phyloP scores from a whole-genome alignment of 2,888 invertebrate genomes.

The Leistus spinibarbis region DNA sequence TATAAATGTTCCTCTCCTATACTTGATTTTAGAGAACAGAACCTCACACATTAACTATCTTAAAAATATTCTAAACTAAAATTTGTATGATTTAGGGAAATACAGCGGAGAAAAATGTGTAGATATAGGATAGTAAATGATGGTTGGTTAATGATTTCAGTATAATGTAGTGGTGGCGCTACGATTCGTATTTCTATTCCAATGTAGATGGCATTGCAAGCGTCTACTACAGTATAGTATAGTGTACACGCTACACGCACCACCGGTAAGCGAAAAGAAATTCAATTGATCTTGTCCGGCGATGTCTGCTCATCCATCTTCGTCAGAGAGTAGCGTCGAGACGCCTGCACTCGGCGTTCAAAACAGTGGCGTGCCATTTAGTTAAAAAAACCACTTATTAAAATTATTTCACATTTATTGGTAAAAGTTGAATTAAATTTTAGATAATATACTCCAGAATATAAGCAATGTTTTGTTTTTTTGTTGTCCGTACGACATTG shows the following conservation, averaged over 20 bases:
- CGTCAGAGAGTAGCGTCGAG: slow-evolving; percentile 56
- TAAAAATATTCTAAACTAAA: too few relatives aligned
- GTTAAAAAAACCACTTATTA: neutral
- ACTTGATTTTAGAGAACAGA: too few relatives aligned
- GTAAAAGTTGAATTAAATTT: neutral
- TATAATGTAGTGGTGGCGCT: neutral
- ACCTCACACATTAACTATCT: too few relatives aligned
- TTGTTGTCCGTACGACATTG: too few relatives aligned
- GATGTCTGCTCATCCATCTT: slow-evolving; percentile 62
- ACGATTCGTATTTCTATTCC: neutral
- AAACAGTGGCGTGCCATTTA: slow-evolving; percentile 6
- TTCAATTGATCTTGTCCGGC: slow-evolving; percentile 65
- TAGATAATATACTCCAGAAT: neutral
- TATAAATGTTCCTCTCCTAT: too few relatives aligned
- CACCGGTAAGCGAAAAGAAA: slow-evolving; percentile 59
- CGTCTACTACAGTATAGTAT: neutral
- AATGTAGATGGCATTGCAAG: neutral
- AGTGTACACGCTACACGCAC: slow-evolving; percentile 39
- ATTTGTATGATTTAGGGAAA: neutral
- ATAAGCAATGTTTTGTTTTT: too few relatives aligned
- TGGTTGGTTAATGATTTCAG: neutral
- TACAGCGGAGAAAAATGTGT: neutral
- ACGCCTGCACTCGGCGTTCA: slow-evolving; percentile 42
- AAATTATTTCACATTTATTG: neutral
- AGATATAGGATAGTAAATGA: neutral